A percentile compares a stretch with the other conserved stretches of the same genome.
Conservation (phyloP, 2,888 invertebrate species). For the Agrochola litura region DNA sequence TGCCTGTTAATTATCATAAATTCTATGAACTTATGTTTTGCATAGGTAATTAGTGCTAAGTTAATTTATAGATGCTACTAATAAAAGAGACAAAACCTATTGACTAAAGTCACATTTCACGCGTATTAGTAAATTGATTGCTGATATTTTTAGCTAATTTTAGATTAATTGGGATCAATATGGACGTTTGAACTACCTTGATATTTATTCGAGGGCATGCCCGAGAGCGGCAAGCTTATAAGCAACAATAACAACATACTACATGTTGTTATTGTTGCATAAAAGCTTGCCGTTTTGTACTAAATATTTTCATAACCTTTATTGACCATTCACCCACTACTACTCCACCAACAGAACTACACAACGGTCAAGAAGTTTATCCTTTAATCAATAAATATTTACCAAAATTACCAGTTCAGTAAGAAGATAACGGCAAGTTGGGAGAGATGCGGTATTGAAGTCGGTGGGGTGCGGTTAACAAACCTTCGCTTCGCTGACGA, state of each 20-base stretch:
- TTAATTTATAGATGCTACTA: background rate
- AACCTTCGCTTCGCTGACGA: background rate
- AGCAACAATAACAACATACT: too few species aligned
- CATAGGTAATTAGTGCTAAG: background rate
- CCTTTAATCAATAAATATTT: background rate
- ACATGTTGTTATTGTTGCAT: constrained; percentile 11
- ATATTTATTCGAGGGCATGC: constrained; percentile 29
- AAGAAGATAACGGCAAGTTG: background rate
- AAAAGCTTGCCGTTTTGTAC: background rate
- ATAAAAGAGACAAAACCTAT: constrained; percentile 2
- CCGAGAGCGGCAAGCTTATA: too few species aligned
- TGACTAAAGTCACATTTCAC: background rate
- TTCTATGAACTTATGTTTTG: background rate
- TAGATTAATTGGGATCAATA: constrained; percentile 39
- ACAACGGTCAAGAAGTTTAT: background rate
- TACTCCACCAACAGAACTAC: background rate
- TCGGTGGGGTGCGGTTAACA: background rate
- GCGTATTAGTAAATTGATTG: constrained; percentile 19
- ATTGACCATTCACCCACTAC: background rate
- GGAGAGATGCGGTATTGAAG: background rate
- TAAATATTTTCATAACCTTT: background rate
- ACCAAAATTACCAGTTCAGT: background rate
- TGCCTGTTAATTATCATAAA: background rate
- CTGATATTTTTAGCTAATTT: constrained; percentile 26
- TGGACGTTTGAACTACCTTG: constrained; percentile 26